Conservation (phyloP, 2,797 vertebrate species). For the Neopelma chrysocephalum region DNA sequence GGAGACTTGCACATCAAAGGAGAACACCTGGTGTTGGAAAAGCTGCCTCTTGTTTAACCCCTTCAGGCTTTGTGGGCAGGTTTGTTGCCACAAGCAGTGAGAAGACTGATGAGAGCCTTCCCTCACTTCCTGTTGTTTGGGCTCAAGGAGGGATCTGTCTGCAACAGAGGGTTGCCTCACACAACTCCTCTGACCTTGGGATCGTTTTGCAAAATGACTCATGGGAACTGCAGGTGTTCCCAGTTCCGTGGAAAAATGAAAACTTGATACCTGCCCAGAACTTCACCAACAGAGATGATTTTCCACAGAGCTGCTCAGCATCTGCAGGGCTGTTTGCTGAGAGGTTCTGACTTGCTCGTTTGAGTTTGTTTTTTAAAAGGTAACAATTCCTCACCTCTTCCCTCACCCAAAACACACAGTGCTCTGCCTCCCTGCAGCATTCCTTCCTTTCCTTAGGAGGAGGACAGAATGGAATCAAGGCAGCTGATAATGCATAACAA, state of each 20-base stretch:
- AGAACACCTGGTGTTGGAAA: neutral
- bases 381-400: neutral
- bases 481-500: neutral
- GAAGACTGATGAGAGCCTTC: neutral
- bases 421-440: neutral
- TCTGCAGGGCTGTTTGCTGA: neutral
- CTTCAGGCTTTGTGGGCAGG: neutral
- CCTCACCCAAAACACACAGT: neutral
- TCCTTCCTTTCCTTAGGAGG: neutral
- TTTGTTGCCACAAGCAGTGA: neutral
- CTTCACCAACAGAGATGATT: neutral
- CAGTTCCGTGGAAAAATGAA: neutral
- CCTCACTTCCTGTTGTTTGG: rapidly evolving
- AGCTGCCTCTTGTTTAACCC: neutral
- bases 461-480: neutral
- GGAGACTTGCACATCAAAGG: neutral
- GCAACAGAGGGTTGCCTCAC: neutral
- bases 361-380: neutral
- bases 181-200: neutral
- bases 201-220: neutral
- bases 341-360: neutral
- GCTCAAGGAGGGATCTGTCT: neutral
- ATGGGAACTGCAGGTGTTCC: neutral
- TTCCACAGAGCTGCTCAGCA: neutral
- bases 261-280: neutral